Conservation (phyloP, 2,113 vertebrate species). For the Stomatorhinus ivindoensis region DNA sequence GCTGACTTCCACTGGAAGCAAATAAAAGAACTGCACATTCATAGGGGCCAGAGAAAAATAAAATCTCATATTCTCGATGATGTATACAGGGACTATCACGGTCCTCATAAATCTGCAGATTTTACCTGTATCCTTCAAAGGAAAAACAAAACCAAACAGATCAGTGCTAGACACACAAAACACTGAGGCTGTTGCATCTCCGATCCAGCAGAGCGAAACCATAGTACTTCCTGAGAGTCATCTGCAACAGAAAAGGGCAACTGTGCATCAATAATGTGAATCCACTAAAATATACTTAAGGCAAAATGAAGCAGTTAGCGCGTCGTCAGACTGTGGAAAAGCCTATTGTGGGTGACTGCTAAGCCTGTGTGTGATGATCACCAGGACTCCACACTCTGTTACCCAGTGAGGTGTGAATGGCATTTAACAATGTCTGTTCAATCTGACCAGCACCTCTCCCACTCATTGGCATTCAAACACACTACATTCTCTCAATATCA, state of each 20-base stretch:
- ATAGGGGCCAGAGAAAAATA: slow-evolving; percentile 10
- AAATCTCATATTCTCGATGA: not conserved
- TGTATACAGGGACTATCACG: not conserved
- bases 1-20: slow-evolving; percentile 42
- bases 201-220: slow-evolving; percentile 31
- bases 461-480: not conserved
- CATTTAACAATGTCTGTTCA: slow-evolving; percentile 21
- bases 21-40: slow-evolving; percentile 29
- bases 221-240: slow-evolving; percentile 40
- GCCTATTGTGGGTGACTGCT: slow-evolving; percentile 25
- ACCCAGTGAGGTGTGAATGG: slow-evolving; percentile 33
- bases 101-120: not conserved
- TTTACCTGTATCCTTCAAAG: not conserved
- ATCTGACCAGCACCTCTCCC: not conserved
- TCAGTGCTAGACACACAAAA: slow-evolving; percentile 24
- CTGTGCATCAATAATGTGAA: not conserved
- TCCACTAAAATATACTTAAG: not conserved
- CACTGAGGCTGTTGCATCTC: not conserved
- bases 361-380: slow-evolving; percentile 28
- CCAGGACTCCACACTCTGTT: slow-evolving; percentile 24
- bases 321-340: slow-evolving; percentile 28
- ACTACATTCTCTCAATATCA: slow-evolving; percentile 1
- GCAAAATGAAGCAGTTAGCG: slow-evolving; percentile 25
- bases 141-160: slow-evolving; percentile 21
- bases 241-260: slow-evolving; percentile 33